Evolutionary conservation across 1,140 invertebrate genomes (phyloP).

Genomic region (Tenebrio molitor): DNA sequence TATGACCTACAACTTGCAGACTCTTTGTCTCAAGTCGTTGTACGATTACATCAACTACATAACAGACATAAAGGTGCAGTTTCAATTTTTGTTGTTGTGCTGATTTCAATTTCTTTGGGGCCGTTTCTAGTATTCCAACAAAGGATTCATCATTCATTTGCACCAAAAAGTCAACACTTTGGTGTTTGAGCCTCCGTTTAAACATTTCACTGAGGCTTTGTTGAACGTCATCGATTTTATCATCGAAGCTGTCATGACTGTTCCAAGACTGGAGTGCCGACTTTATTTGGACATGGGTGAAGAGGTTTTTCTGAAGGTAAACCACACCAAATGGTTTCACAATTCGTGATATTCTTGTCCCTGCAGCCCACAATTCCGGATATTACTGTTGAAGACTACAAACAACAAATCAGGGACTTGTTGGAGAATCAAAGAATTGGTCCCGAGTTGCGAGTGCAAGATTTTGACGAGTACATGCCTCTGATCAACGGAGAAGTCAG

Average conservation of each 20-base stretch:
- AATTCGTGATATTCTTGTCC: conserved; percentile 1
- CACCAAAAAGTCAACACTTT: conserved; percentile 77
- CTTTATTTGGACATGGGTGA: conserved; percentile 75
- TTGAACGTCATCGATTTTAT: conserved; percentile 81
- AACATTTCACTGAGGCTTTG: conserved; percentile 78
- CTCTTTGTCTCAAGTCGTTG: conserved; percentile 84
- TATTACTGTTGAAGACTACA: conserved; percentile 73
- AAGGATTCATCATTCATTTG: conserved; percentile 82
- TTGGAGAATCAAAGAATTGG: conserved; percentile 80
- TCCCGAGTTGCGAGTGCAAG: conserved; percentile 77
- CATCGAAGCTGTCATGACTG: conserved; percentile 75
- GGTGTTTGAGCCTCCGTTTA: conserved; percentile 85
- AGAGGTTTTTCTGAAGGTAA: conserved; percentile 68
- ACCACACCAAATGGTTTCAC: not conserved
- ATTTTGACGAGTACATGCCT: conserved; percentile 86
- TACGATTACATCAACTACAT: conserved; percentile 84
- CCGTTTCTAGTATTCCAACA: conserved; percentile 74
- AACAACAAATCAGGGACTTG: conserved; percentile 71
- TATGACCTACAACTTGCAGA: conserved; percentile 89
- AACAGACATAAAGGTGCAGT: conserved; percentile 77
- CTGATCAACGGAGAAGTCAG: conserved; percentile 81
- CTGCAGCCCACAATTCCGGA: conserved; percentile 78
- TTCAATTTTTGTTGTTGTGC: not conserved
- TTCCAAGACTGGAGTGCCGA: conserved; percentile 82
- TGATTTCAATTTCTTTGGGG: not conserved